A percentile compares a stretch with the other conserved stretches of the same genome.
Conservation (phyloP, 2,113 vertebrate genomes). For the Rhagologus leucostigma region DNA sequence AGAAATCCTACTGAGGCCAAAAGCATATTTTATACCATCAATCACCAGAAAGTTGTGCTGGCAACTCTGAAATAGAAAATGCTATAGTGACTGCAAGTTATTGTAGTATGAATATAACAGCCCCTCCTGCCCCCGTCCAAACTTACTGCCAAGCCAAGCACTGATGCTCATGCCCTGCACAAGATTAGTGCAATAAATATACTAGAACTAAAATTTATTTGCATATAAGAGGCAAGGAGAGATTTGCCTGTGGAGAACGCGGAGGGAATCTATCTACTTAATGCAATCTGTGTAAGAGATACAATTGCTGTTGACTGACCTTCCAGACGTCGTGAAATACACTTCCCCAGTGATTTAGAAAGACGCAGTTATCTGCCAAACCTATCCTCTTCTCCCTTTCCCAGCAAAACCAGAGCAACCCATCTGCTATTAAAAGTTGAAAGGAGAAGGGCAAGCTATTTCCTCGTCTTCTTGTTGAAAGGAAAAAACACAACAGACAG, state of each 20-base stretch:
- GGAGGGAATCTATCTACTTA: constrained; percentile 61
- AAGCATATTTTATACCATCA: constrained; percentile 7
- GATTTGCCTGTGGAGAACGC: not conserved
- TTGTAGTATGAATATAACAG: not conserved
- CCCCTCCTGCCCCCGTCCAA: not conserved
- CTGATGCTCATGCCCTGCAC: not conserved
- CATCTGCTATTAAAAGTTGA: constrained; percentile 77
- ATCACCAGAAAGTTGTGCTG: constrained; percentile 14
- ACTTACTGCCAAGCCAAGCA: not conserved
- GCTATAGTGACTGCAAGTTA: not conserved
- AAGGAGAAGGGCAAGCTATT: constrained; percentile 67
- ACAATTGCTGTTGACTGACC: constrained; percentile 75
- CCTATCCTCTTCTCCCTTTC: constrained; percentile 62
- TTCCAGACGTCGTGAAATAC: constrained; percentile 70
- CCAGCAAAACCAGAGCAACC: constrained; percentile 71
- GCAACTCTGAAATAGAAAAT: constrained; percentile 7
- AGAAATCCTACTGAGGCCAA: not conserved
- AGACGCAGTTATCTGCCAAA: constrained; percentile 65
- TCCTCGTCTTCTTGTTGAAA: constrained; percentile 38
- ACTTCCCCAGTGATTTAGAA: constrained; percentile 69
- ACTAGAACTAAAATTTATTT: not conserved
- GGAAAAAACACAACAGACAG: constrained; percentile 56
- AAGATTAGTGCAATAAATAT: not conserved
- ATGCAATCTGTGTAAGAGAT: constrained; percentile 77
- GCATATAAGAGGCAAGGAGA: not conserved